A percentile compares a stretch with the other conserved stretches of the same genome.
phyloP scores from a whole-genome alignment of 2,113 vertebrate species.

The Lucifuga dentata region DNA sequence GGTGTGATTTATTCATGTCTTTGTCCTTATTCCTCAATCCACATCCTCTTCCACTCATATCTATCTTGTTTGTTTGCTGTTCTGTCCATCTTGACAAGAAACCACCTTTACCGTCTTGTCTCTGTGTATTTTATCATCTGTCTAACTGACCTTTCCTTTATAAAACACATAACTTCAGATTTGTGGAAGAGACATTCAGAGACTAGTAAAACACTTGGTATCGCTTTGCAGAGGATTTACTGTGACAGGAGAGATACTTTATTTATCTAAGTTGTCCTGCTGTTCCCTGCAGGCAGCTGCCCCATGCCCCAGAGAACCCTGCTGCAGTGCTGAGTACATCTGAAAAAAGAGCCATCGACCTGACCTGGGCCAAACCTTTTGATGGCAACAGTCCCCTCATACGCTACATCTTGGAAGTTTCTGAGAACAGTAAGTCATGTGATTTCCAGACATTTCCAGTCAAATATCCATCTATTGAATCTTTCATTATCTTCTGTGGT shows the following conservation, averaged over 20 bases:
- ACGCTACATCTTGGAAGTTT: conserved; percentile 93
- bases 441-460: background rate
- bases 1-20: conserved; percentile 50
- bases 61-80: conserved; percentile 59
- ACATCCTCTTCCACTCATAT: conserved; percentile 31
- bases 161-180: conserved; percentile 30
- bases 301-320: conserved; percentile 92
- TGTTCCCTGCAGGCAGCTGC: conserved; percentile 87
- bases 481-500: background rate
- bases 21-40: conserved; percentile 47
- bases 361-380: conserved; percentile 95
- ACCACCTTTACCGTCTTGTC: conserved; percentile 51
- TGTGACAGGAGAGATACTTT: conserved; percentile 29
- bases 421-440: conserved; percentile 93
- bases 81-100: conserved; percentile 59
- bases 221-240: conserved; percentile 12
- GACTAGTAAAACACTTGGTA: background rate
- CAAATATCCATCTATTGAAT: background rate
- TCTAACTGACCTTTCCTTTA: conserved; percentile 43
- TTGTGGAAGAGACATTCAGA: background rate
- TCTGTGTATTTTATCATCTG: conserved; percentile 61
- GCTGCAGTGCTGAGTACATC: conserved; percentile 83
- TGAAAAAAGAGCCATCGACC: conserved; percentile 92
- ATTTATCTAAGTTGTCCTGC: conserved; percentile 39
- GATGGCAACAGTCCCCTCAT: conserved; percentile 96